phyloP scores from a whole-genome alignment of 2,888 invertebrate species.

The Epinotia nisella region DNA sequence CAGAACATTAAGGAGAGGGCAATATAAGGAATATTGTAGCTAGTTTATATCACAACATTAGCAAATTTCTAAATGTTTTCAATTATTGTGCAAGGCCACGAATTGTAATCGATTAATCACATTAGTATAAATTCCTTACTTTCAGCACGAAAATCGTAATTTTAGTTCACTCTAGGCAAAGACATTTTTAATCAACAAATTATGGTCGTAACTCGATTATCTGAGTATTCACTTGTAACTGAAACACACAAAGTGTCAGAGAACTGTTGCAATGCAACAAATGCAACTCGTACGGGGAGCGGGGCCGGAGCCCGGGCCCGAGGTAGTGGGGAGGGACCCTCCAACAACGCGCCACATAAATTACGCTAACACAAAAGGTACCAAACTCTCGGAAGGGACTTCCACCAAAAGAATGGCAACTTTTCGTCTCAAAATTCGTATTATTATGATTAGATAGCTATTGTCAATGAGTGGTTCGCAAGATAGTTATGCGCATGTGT shows the following conservation, averaged over 20 bases:
- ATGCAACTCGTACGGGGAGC: slow-evolving; percentile 70
- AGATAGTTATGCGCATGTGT: slow-evolving; percentile 62
- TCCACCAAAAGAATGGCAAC: slow-evolving; percentile 81
- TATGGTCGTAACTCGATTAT: slow-evolving; percentile 47
- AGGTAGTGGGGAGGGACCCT: slow-evolving; percentile 79
- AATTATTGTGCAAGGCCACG: too few species aligned
- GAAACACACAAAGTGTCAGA: slow-evolving; percentile 69
- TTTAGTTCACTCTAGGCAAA: not conserved
- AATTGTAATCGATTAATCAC: too few species aligned
- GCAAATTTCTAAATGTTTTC: too few species aligned
- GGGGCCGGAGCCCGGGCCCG: slow-evolving; percentile 75
- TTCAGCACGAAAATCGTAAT: slow-evolving; percentile 6
- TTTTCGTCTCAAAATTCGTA: slow-evolving; percentile 78
- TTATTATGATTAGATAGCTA: slow-evolving; percentile 79
- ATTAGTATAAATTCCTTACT: not conserved
- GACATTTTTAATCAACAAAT: slow-evolving; percentile 5
- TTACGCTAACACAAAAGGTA: slow-evolving; percentile 83
- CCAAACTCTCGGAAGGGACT: slow-evolving; percentile 80
- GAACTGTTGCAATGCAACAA: slow-evolving; percentile 78
- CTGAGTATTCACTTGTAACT: slow-evolving; percentile 51
- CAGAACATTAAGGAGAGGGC: too few species aligned
- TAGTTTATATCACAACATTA: too few species aligned
- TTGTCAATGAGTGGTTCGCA: slow-evolving; percentile 71
- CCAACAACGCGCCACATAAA: slow-evolving; percentile 83
- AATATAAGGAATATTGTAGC: too few species aligned